These are phyloP conservation scores for Macrobrachium nipponense DNA, from an alignment of 1,140 invertebrate genomes.

Conservation along the genomic window DNA sequence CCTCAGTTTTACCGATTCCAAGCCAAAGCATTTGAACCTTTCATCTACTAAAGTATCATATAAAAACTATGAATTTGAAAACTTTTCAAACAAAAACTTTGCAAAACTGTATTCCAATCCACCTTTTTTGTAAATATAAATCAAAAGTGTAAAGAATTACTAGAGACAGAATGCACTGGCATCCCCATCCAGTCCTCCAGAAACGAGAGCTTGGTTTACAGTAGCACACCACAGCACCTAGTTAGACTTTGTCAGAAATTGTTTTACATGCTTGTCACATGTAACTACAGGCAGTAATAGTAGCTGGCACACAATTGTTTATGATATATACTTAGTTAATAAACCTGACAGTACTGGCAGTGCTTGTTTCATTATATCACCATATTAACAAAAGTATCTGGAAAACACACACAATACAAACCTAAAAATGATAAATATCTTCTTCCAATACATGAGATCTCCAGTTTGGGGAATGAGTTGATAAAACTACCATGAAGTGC, in stretches of 20 bases:
- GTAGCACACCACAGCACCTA: too few relatives aligned
- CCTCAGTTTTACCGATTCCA: too few relatives aligned
- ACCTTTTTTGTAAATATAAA: too few relatives aligned
- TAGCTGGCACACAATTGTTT: constrained; percentile 51
- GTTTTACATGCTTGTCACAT: constrained; percentile 42
- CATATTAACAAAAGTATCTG: constrained; percentile 51
- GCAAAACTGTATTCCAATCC: too few relatives aligned
- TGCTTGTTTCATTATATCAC: constrained; percentile 56
- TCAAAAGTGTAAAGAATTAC: too few relatives aligned
- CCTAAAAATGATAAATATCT: constrained; percentile 38
- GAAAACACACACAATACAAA: constrained; percentile 43
- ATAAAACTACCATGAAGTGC: background rate
- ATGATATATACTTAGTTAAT: constrained; percentile 53
- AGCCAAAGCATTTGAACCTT: too few relatives aligned
- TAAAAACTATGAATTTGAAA: too few relatives aligned
- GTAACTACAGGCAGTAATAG: constrained; percentile 48
- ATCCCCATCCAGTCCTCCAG: too few relatives aligned
- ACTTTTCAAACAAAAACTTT: too few relatives aligned
- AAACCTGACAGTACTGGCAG: constrained; percentile 56
- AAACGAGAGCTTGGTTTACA: too few relatives aligned
- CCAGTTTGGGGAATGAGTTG: constrained; percentile 30
- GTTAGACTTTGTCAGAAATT: constrained; percentile 29
- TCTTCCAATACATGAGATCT: constrained; percentile 35
- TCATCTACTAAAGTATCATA: too few relatives aligned
- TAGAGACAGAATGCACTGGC: too few relatives aligned